Conservation (phyloP, 2,888 invertebrate species). For the Neocrepidodera transversa region DNA sequence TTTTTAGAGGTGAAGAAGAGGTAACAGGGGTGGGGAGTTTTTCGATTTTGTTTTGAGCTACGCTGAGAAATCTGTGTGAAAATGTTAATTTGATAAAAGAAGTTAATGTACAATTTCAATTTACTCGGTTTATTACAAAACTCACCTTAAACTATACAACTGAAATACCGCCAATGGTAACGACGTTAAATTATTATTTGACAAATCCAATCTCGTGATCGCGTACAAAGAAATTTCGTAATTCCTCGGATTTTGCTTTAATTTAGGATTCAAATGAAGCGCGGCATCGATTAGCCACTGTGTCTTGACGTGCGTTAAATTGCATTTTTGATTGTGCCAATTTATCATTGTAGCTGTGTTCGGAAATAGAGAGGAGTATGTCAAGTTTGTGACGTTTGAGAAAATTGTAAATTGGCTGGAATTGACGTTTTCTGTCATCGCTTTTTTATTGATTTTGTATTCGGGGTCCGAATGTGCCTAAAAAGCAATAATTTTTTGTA, state of each 20-base stretch:
- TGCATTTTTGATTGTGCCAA: slow-evolving; percentile 86
- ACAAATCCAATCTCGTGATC: slow-evolving; percentile 91
- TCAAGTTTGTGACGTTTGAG: slow-evolving; percentile 67
- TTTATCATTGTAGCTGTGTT: slow-evolving; percentile 86
- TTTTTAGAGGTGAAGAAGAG: slow-evolving; percentile 49
- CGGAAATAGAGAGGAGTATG: slow-evolving; percentile 83
- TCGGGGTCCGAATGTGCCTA: slow-evolving; percentile 90
- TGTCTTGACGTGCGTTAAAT: slow-evolving; percentile 73
- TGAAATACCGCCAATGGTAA: slow-evolving; percentile 86
- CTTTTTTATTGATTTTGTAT: slow-evolving; percentile 89
- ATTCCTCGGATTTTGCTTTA: slow-evolving; percentile 73
- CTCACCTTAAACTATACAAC: slow-evolving; percentile 67
- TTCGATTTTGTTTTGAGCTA: slow-evolving; percentile 88
- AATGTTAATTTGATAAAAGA: too few species aligned
- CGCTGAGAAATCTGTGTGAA: slow-evolving; percentile 74
- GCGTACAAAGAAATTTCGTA: slow-evolving; percentile 82
- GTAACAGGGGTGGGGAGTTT: slow-evolving; percentile 68
- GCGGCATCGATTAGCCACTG: slow-evolving; percentile 88
- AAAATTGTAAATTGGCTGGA: slow-evolving; percentile 64
- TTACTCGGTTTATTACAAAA: too few species aligned
- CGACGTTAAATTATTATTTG: slow-evolving; percentile 82
- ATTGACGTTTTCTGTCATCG: slow-evolving; percentile 72
- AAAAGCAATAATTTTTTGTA: slow-evolving; percentile 24
- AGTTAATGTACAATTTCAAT: too few species aligned
- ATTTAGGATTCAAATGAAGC: slow-evolving; percentile 81